Evolutionary conservation across 2,113 vertebrate species (phyloP), one percentile per base, ranked within the genome.

Genomic region (Dipodomys spectabilis): DNA sequence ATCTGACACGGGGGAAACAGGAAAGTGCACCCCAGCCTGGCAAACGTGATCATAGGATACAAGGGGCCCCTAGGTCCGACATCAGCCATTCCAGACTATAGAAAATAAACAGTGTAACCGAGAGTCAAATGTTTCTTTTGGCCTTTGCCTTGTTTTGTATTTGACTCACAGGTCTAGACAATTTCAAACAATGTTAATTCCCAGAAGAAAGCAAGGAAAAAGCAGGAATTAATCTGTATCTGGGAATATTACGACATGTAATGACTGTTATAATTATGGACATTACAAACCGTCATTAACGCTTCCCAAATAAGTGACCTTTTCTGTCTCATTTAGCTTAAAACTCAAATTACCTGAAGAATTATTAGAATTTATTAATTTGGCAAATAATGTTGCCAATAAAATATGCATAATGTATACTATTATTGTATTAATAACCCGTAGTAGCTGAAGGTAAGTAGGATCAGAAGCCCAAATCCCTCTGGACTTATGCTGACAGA

Each of bases 11-110:
- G 12, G 16, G 16, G 53, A 2, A 1, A 7, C 25, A 22, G 0
- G 23, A 1, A 3, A 4, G 13, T 5, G 16, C n/a, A 16, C 44
- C 0, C 0, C 25, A 22, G 18, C 25, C 12, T 6, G 5, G 2
- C 30, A 27, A n/a, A 4, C 1, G 30, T 19, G 9, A 4, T 5
- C 19, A 3, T 0, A 2, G 27, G 18, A 5, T 44, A 30, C 49
- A 4, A 53, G 89, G 23, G 30, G 2, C 10, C 0, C 2, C 27
- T 2, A 0, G 1, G 3, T 1, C 22, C 15, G 53, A 57, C 53
- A 73, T 72, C n/a, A 44, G 28, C 45, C 1, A 2, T 19, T 68
- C 9, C 71, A 62, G 68, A 65, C 60, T 13, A 27, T 7, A 8
- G 28, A 62, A 62, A 30, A 19, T 25, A 44, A 39, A 78, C 0